phyloP scores from a whole-genome alignment of 2,113 vertebrate species.

The Chroicocephalus ridibundus region DNA sequence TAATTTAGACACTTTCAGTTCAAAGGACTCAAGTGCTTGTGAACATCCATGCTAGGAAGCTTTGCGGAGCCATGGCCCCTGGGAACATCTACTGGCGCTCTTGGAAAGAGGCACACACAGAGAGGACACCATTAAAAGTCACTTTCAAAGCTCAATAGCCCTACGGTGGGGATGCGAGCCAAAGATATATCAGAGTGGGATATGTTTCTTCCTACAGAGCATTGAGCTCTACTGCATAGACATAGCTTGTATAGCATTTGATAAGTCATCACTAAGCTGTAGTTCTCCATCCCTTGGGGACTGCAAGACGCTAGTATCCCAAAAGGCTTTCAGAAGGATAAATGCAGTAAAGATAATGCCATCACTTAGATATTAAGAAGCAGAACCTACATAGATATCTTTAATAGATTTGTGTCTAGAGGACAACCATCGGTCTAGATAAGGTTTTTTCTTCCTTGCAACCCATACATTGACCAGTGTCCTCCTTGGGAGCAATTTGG shows the following conservation, averaged over 20 bases:
- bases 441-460: background rate
- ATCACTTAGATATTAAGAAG: background rate
- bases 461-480: accelerated
- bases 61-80: background rate
- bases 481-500: background rate
- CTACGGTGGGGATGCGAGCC: background rate
- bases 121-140: background rate
- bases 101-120: background rate
- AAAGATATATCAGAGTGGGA: background rate
- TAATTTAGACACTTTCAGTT: background rate
- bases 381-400: background rate
- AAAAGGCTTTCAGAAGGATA: background rate
- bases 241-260: background rate
- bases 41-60: background rate
- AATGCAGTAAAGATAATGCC: background rate
- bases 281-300: background rate
- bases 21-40: background rate
- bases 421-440: background rate
- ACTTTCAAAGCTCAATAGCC: background rate
- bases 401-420: background rate
- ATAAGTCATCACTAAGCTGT: background rate
- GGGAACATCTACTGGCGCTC: background rate
- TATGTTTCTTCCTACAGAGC: background rate
- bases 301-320: background rate
- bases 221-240: background rate